Conservation (phyloP, 2,888 invertebrate species). For the Clepsis dumicolana region DNA sequence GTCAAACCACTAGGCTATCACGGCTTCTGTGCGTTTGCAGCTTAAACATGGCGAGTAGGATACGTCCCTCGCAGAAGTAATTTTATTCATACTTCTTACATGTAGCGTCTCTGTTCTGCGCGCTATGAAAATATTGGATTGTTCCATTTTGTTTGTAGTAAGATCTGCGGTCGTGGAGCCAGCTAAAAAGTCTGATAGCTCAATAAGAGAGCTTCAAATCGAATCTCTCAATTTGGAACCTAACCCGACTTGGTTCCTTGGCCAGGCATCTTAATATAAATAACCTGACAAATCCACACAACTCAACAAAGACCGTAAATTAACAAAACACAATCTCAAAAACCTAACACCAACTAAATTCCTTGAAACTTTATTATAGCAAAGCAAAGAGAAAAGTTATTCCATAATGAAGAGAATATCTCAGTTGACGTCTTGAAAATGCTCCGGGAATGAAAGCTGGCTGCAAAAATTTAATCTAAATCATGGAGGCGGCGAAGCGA, state of each 20-base stretch:
- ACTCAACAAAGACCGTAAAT: too few species aligned
- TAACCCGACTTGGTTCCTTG: too few species aligned
- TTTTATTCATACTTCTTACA: constrained; percentile 17
- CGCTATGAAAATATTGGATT: constrained; percentile 13
- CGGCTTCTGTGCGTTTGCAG: too few species aligned
- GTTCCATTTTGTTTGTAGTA: constrained; percentile 1
- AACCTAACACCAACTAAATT: not conserved
- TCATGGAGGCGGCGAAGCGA: constrained; percentile 20
- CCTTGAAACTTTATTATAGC: not conserved
- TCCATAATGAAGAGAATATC: constrained; percentile 6
- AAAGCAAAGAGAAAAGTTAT: not conserved
- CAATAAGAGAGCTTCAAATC: not conserved
- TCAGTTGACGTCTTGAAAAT: constrained; percentile 7
- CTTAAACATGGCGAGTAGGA: constrained; percentile 21
- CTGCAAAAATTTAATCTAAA: constrained; percentile 24
- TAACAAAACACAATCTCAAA: not conserved
- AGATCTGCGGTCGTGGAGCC: not conserved
- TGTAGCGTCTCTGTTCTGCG: constrained; percentile 12
- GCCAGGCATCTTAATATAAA: too few species aligned
- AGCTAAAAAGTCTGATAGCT: not conserved
- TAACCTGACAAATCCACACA: too few species aligned
- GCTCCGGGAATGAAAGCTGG: constrained; percentile 5
- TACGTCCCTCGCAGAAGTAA: constrained; percentile 9
- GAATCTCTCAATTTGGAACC: too few species aligned
- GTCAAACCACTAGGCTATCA: too few species aligned